phyloP scores from a whole-genome alignment of 92 coral and sea anemone species.

The Phymanthus crucifer region DNA sequence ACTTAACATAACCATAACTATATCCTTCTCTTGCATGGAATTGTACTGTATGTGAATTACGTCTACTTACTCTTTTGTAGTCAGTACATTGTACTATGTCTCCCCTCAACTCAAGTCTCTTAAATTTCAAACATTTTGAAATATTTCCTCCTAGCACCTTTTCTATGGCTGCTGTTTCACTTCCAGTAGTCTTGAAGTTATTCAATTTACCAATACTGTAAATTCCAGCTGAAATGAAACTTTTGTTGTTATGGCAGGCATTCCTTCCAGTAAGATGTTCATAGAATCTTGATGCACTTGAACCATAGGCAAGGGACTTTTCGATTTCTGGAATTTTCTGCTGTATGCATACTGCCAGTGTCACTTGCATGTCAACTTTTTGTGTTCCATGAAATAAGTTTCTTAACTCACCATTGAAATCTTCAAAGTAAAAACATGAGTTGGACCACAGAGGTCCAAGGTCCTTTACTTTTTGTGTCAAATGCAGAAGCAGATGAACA shows the following conservation, averaged over 20 bases:
- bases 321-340: constrained; percentile 38
- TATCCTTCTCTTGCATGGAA: constrained; percentile 14
- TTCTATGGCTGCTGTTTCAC: constrained; percentile 36
- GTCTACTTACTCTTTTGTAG: constrained; percentile 30
- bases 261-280: constrained; percentile 44
- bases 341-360: constrained; percentile 42
- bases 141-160: constrained; percentile 32
- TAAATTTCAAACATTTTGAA: constrained; percentile 33
- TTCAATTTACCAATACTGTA: constrained; percentile 20
- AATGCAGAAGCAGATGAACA: constrained; percentile 46
- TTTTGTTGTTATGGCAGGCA: constrained; percentile 24
- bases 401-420: constrained; percentile 42
- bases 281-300: constrained; percentile 36
- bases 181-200: constrained; percentile 18
- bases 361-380: constrained; percentile 31
- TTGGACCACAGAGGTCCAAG: constrained; percentile 48
- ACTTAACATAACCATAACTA: constrained; percentile 39
- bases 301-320: constrained; percentile 17
- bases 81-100: constrained; percentile 33
- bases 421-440: constrained; percentile 50
- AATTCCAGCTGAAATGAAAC: constrained; percentile 31
- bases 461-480: constrained; percentile 42
- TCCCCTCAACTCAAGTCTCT: constrained; percentile 40
- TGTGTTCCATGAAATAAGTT: constrained; percentile 45
- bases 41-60: constrained; percentile 36